Evolutionary conservation across 1,140 invertebrate species (phyloP).

Genomic region (Pararge aegeria): DNA sequence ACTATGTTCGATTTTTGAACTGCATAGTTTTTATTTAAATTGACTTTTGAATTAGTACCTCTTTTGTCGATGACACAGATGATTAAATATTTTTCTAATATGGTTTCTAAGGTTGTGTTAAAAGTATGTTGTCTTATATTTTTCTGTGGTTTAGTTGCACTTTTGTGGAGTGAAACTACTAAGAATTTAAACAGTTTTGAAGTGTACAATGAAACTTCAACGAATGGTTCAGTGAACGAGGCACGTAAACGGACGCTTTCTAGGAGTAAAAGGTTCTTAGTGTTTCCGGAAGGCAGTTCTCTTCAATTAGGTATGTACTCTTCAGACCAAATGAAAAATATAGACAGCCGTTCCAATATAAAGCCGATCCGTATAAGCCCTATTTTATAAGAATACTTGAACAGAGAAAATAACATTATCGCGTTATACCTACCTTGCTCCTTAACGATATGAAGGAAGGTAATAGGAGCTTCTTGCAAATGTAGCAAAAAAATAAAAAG

Average conservation of each 20-base stretch:
- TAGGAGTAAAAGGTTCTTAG: conserved; percentile 86
- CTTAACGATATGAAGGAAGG: no score
- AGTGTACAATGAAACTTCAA: conserved; percentile 16
- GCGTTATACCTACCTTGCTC: no score
- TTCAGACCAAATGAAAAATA: neutral
- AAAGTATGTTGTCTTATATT: conserved; percentile 20
- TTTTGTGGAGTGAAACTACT: neutral
- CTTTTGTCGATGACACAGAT: neutral
- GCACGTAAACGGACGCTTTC: conserved; percentile 72
- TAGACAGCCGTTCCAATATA: no score
- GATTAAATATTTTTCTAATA: neutral
- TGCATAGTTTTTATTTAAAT: conserved; percentile 8
- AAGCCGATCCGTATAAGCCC: no score
- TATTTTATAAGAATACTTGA: no score
- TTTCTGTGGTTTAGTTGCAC: conserved; percentile 7
- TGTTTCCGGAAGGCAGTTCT: conserved; percentile 89
- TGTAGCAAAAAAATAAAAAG: no score
- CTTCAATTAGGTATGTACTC: conserved; percentile 84
- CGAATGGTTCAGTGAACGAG: conserved; percentile 39
- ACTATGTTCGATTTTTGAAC: conserved; percentile 38
- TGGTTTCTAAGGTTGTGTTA: conserved; percentile 19
- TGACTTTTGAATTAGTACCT: neutral
- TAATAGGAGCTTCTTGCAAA: no score
- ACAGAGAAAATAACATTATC: no score
- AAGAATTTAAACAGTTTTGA: neutral